phyloP scores from a whole-genome alignment of 2,797 vertebrate genomes.

The Lepilemur ruficaudatus region DNA sequence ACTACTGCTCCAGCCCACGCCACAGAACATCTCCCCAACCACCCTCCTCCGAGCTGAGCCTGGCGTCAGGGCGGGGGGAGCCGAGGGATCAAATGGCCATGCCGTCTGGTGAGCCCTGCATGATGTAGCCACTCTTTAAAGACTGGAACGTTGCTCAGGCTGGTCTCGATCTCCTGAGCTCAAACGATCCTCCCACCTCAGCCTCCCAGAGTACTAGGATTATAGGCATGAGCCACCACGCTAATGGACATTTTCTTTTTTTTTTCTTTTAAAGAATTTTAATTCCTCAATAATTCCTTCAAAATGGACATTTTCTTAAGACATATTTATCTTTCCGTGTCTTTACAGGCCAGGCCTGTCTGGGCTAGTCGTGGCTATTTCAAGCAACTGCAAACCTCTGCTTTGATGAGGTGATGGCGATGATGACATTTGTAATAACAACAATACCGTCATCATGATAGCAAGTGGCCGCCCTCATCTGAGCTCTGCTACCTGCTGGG shows the following conservation, averaged over 20 bases:
- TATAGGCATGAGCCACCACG: too few species aligned
- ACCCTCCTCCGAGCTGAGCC: background rate
- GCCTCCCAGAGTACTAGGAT: too few species aligned
- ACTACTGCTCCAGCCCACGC: too few species aligned
- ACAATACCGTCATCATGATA: fast-evolving
- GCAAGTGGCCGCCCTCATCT: fast-evolving
- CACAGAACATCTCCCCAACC: too few species aligned
- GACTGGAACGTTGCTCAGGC: background rate
- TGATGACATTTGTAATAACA: background rate
- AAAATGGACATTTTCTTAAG: background rate
- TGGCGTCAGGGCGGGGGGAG: background rate
- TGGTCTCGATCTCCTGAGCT: too few species aligned
- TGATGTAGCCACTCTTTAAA: background rate
- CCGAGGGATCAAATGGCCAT: background rate
- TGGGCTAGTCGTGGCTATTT: background rate
- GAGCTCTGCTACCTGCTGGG: background rate
- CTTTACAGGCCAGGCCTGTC: background rate
- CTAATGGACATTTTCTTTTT: too few species aligned
- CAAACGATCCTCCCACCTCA: too few species aligned
- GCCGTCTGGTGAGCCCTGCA: background rate
- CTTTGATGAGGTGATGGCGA: background rate
- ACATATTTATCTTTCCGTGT: background rate
- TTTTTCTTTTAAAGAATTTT: background rate
- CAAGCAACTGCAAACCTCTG: background rate
- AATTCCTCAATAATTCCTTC: too few species aligned